Evolutionary conservation across 2,797 vertebrate genomes (phyloP), one percentile per base, ranked within the genome.

Genomic region (Spondyliosoma cantharus): DNA sequence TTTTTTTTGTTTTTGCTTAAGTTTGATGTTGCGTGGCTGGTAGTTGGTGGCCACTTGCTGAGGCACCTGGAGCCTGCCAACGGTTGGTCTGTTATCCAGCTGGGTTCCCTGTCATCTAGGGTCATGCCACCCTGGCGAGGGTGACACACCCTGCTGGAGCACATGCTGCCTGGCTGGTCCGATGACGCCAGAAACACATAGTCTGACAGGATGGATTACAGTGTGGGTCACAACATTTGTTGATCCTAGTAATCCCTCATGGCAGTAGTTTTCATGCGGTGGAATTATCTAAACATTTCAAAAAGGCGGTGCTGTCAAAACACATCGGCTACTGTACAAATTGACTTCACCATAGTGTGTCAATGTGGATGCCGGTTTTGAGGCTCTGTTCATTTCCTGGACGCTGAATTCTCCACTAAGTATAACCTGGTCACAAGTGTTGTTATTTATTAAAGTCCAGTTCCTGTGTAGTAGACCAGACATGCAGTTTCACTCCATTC

Each of bases 101-200:
- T 66, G 76, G 54, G 50, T 20, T 74, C 83, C 78, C 87, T 90
- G 90, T 91, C 89, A 85, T 91, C 85, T 81, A 0, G 76, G 79
- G 78, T 84, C 87, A 81, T 85, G 87, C 83, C 91, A 91, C 87
- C 88, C 81, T 37, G 68, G 72, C 24, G 82, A 87, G 46, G 60
- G 60, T 7, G 84, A 85, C 86, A 87, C 86, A 54, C 90, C 90
- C 90, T 73, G 75, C 76, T 45, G 70, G 24, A 74, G 76, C 19
- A 4, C n/a, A 16, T 71, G 5, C 66, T 68, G 72, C 61, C 74
- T 66, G 60, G 64, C 81, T 25, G 87, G 82, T 89, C 86, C 82
- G 71, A 57, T 4, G 25, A 73, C 81, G 80, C 82, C 76, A 85
- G 73, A 81, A 83, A 83, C 78, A 78, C 73, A 76, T 67, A 61